Percentiles rank a stretch among this genome's conserved stretches.
phyloP scores from a whole-genome alignment of 2,888 invertebrate species.

The Clitarchus hookeri region DNA sequence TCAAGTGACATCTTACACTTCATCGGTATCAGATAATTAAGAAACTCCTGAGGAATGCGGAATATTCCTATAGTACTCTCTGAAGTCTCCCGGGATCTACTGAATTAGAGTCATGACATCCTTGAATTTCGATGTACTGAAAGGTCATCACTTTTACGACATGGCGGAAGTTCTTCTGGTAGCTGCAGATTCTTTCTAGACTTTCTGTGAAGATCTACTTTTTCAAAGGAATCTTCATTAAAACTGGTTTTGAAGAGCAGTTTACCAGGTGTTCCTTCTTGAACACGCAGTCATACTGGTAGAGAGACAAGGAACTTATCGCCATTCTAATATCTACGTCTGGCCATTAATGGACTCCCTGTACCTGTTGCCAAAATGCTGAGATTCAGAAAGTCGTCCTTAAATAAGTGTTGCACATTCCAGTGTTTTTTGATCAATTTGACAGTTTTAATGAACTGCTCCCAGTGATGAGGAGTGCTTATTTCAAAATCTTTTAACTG shows the following conservation, averaged over 20 bases:
- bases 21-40: neutral
- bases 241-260: neutral
- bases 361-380: neutral
- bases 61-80: neutral
- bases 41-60: neutral
- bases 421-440: too few relatives aligned
- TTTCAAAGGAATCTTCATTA: neutral
- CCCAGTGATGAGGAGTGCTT: neutral
- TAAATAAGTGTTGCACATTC: neutral
- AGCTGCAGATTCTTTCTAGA: slow-evolving; percentile 14
- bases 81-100: neutral
- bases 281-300: neutral
- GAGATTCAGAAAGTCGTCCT: neutral
- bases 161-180: neutral
- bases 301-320: neutral
- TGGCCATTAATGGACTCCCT: neutral
- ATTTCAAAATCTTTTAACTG: neutral
- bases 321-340: neutral
- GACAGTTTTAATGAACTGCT: too few relatives aligned
- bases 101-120: neutral
- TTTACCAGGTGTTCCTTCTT: neutral
- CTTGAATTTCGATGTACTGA: neutral
- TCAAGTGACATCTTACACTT: neutral
- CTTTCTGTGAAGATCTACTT: neutral
- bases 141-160: neutral